Evolutionary conservation across 2,113 vertebrate genomes (phyloP), one percentile per base, ranked within the genome.

Genomic region (Oriolus oriolus): DNA sequence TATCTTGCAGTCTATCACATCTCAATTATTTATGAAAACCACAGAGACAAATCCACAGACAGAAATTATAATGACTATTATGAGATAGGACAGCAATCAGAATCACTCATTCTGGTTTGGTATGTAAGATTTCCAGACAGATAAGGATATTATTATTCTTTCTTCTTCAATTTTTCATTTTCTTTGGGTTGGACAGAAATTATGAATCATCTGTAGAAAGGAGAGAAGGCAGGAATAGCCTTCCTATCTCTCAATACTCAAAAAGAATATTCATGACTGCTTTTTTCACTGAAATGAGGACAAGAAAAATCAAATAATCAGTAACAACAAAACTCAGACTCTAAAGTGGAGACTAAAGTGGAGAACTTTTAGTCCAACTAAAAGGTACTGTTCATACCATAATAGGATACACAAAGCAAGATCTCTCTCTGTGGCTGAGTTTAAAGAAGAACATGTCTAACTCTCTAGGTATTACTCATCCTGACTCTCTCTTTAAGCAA

Each of bases 21-120:
- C 82, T 90, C 83, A 86, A 86, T 95, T 84, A 90, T 87, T 92
- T 78, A 80, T 20, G 60, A 57, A 85, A 88, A 66, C 63, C 41
- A 82, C 63, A 65, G 50, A 77, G 52, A 90, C 66, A 82, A 87
- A 87, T 41, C 41, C 70, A 88, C 28, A 87, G 66, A 69, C 1
- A 66, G 56, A 75, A 61, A 44, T 81, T 87, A 70, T 14, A 69
- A 85, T 54, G 59, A 63, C 68, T 85, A 23, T 80, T 84, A 86
- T 10, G 35, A 69, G 56, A 94, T 19, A 95, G 56, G 68, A 90
- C 31, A 89, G 89, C 56, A 92, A 89, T 10, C 56, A 9, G 11
- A 49, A 94, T 87, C 75, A n/a, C 35, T 78, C 73, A 61, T 69
- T 83, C 24, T 3, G 1, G 22, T 14, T 57, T 3, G 53, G 37